Evolutionary conservation across 2,888 invertebrate species (phyloP), one percentile per base, ranked within the genome.

Genomic region (Amphiduros pacificus): DNA sequence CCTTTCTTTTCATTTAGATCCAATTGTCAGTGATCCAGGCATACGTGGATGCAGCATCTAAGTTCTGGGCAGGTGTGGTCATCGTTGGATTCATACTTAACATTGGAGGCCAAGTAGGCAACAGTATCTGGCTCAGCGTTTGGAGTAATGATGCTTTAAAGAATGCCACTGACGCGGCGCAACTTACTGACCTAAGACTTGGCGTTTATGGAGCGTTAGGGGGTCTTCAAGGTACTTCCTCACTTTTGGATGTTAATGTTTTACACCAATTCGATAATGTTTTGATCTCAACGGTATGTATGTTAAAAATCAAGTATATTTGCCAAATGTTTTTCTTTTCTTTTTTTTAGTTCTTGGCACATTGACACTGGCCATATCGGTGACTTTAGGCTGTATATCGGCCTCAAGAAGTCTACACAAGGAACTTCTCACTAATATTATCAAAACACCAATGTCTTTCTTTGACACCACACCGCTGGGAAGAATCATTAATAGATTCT

Each of bases 21-120:
- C 92, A 94, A 83, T 89, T 90, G 86, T 85, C 86, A 63, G 94
- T 97, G 0, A 94, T 96, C 84, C 88, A 90, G 73, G 90, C 93
- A 81, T 98, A 97, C 81, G 50, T 67, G 29, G n/a, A 31, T 6
- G 51, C 65, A 2, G 59, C 61, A 4, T 51, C 50, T 17, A 26
- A 50, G n/a, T n/a, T 2, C 11, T 58, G 50, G 49, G 55, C 48
- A 17, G 50, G 6, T 22, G 28, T 51, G 9, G 58, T 50, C 50
- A 32, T 32, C 50, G 17, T 58, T n/a, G 36, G 50, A 6, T 29
- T 58, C 26, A 17, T 50, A n/a, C 22, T 58, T n/a, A 32, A 29
- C 22, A 36, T 58, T 20, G 58, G 58, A 4, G 55, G 51, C 1
- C 41, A 58, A 28, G 63, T 69, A 1, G 61, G 65, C 31, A 61